Base-by-base conservation (phyloP, 2,888 invertebrate species). In the Macaria liturata region DNA sequence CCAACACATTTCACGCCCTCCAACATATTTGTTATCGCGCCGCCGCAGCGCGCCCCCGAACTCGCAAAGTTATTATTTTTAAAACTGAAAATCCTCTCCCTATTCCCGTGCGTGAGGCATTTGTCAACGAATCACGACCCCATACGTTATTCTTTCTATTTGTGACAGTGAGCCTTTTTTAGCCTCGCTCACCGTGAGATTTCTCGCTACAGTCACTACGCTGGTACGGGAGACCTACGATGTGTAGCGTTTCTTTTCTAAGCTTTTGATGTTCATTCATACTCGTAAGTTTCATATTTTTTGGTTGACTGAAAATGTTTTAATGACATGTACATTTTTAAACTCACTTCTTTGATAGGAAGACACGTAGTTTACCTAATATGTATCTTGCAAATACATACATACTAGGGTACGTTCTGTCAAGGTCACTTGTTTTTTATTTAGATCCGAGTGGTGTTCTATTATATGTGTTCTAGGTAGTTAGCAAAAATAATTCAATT, bases 51-150 rank as follows among this genome's bases (percentile, higher is more conserved):
- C 57, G 48, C 32, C 54, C 66, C 66, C 67, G 67, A 71, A 60
- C 59, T 68, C 59, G 49, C 8, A 60, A 64, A 71, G 66, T 74
- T 81, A 80, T 83, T 81, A 80, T 84, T 84, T 84, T 82, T 79
- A 77, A 80, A 80, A 75, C 61, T 75, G 72, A 68, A 78, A 53
- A 56, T 61, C 57, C 59, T 65, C 60, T 57, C 68, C 57, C 54
- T 61, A 57, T 66, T 69, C 65, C 68, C 67, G 73, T 68, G 72
- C 78, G 81, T 85, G 59, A 60, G 59, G 59, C 59, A 60, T 60
- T 84, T 83, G 81, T 83, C 86, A 83, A 80, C 81, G 78, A 84
- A 86, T 85, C 84, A 83, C 82, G 80, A 77, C 74, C 74, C 72
- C 73, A 68, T 74, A 74, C 71, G 76, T 60, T 60, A 60, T 60